Conservation (phyloP, 1,140 invertebrate genomes). For the Aphelinus certus region DNA sequence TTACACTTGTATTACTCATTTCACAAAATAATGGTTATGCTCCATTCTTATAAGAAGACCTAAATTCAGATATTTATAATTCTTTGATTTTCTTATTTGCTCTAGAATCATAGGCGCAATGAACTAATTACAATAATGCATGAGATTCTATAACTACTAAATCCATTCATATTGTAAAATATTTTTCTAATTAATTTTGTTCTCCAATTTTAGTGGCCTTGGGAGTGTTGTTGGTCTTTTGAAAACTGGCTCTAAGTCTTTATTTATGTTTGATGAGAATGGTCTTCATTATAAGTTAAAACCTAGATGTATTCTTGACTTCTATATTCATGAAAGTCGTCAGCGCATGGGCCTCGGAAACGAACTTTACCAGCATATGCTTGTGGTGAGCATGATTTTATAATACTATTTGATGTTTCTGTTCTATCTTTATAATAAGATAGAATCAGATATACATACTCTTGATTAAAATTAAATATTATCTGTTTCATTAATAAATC, state of each 20-base stretch:
- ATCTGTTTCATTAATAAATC: too few relatives aligned
- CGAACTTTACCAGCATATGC: slow-evolving; percentile 82
- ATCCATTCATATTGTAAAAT: not conserved
- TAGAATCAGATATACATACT: too few relatives aligned
- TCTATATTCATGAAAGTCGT: slow-evolving; percentile 83
- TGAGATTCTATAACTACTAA: not conserved
- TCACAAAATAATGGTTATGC: too few relatives aligned
- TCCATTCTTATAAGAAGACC: too few relatives aligned
- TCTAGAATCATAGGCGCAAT: not conserved
- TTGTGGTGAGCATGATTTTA: slow-evolving; percentile 66
- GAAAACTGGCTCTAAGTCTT: slow-evolving; percentile 85
- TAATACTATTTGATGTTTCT: slow-evolving; percentile 6
- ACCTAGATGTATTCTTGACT: slow-evolving; percentile 85
- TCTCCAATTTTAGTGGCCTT: slow-evolving; percentile 61
- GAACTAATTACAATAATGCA: too few relatives aligned
- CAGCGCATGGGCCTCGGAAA: slow-evolving; percentile 84
- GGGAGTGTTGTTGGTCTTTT: slow-evolving; percentile 81
- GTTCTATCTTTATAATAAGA: too few relatives aligned
- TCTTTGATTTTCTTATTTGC: not conserved
- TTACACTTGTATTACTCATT: too few relatives aligned
- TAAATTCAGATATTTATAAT: not conserved
- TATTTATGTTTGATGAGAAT: slow-evolving; percentile 82
- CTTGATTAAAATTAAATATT: too few relatives aligned
- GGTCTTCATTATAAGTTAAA: slow-evolving; percentile 76
- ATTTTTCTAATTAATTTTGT: slow-evolving; percentile 11